phyloP scores from a whole-genome alignment of 2,113 vertebrate genomes.

The Microcebus griseorufus region DNA sequence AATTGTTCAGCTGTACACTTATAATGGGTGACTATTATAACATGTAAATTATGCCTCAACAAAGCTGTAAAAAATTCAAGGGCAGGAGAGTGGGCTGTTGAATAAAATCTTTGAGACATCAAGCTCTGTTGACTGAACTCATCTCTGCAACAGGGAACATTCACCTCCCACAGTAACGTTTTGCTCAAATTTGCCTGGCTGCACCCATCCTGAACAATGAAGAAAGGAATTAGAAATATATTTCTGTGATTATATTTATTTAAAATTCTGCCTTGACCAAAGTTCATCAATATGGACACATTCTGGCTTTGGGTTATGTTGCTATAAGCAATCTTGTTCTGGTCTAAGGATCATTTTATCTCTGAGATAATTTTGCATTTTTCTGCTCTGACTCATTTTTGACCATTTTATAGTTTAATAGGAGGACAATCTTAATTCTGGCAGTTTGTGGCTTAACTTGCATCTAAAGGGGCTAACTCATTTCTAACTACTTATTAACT shows the following conservation, averaged over 20 bases:
- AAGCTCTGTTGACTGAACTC: not conserved
- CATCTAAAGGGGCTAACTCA: not conserved
- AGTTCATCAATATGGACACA: not conserved
- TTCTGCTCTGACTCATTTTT: constrained; percentile 4
- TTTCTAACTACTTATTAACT: not conserved
- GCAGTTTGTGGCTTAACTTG: not conserved
- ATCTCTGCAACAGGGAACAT: not conserved
- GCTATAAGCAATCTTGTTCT: not conserved
- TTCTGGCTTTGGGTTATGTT: not conserved
- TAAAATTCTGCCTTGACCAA: not conserved
- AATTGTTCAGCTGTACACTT: not conserved
- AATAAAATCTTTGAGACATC: not conserved
- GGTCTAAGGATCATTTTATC: not conserved
- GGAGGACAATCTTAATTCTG: not conserved
- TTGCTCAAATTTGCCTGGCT: not conserved
- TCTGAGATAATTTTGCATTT: not conserved
- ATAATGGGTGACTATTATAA: not conserved
- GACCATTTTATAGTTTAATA: not conserved
- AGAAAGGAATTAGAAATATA: not conserved
- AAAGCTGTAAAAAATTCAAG: not conserved
- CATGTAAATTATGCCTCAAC: not conserved
- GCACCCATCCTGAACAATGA: not conserved
- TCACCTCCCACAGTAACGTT: not conserved
- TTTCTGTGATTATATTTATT: not conserved
- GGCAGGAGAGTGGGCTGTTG: not conserved